Evolutionary conservation across 1,140 invertebrate species (phyloP), one percentile per base, ranked within the genome.

Genomic region (Schlechtendalia chinensis): DNA sequence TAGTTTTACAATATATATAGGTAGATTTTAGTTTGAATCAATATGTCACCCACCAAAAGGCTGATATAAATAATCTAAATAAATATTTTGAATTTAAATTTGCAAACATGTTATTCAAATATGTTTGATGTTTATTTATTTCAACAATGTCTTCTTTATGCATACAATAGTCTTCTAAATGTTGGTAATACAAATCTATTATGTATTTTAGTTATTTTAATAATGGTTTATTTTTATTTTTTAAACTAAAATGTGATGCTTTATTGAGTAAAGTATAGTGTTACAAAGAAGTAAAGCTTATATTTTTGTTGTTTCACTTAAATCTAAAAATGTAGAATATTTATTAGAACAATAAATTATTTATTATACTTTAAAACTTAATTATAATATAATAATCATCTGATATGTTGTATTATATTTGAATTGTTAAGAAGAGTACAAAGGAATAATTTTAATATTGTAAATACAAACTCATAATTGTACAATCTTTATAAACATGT

Each of bases 401-500:
- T 79, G 75, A 79, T 79, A 79, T 79, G 75, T 79, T 61, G 39
- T 63, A 54, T 39, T 39, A 39, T 50, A 79, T 59, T 45, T 79
- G 45, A 61, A 59, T 45, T 79, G 11, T 77, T 77, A 59, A 77
- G 45, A 58, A 58, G 56, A 45, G 58, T 79, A 79, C 56, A 63
- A 50, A 79, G 5, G 29, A 27, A 61, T 59, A 32, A 39, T 75
- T 50, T 10, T 50, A 50, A 12, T 24, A 75, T 27, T 77, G 58
- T 77, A 77, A 77, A 59, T 77, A 59, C 54, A 45, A 77, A 77
- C n/a, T 77, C 39, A 79, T 27, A 27, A 47, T 47, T 5, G 17
- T 61, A 54, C 27, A 72, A 39, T 39, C 32, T 39, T 74, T 79
- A 79, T 79, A 79, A 79, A 79, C 58, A 63, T 79, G 75, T 79